phyloP scores from a whole-genome alignment of 2,797 vertebrate genomes.

The Poecilia picta region DNA sequence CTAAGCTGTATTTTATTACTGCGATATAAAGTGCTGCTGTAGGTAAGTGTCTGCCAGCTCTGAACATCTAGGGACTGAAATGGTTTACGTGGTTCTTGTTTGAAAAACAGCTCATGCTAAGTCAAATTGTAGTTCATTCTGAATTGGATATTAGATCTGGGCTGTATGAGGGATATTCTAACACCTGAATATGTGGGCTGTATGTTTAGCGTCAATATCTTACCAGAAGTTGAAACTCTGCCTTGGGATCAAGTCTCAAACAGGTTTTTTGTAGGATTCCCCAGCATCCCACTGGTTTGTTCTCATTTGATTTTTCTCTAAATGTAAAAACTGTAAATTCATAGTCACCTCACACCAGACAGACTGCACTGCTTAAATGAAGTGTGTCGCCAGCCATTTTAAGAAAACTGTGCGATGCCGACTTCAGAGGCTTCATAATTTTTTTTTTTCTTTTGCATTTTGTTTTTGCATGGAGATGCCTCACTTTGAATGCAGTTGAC shows the following conservation, averaged over 20 bases:
- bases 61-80: not conserved
- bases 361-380: constrained; percentile 29
- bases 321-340: constrained; percentile 37
- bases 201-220: not conserved
- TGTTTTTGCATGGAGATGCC: constrained; percentile 68
- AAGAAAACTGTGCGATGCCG: constrained; percentile 42
- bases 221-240: not conserved
- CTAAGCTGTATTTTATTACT: not conserved
- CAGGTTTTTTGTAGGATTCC: not conserved
- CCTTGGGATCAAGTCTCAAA: not conserved
- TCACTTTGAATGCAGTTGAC: constrained; percentile 68
- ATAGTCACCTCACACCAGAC: constrained; percentile 23
- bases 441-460: constrained; percentile 52
- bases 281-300: not conserved
- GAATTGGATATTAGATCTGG: not conserved
- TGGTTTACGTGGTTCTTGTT: not conserved
- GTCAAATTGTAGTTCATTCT: not conserved
- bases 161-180: not conserved
- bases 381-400: constrained; percentile 31
- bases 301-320: constrained; percentile 32
- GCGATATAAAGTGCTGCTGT: not conserved
- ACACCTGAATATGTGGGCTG: not conserved
- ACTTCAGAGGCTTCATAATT: constrained; percentile 60
- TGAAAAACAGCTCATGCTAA: not conserved
- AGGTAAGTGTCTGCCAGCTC: not conserved